These are phyloP conservation scores for Trachymyrmex septentrionalis DNA, from an alignment of 1,140 invertebrate species.

Conservation along the genomic window DNA sequence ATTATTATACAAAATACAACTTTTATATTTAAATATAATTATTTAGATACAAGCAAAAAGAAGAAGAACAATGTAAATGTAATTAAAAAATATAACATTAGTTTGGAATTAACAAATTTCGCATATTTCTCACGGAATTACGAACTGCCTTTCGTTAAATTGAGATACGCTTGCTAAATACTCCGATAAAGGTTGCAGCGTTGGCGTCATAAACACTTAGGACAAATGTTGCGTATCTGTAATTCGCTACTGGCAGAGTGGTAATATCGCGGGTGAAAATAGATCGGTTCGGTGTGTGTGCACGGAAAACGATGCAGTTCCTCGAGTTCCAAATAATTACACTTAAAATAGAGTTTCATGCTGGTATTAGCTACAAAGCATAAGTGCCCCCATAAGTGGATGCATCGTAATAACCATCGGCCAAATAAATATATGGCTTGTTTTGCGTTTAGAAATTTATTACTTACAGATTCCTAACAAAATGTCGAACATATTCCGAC, in stretches of 20 bases:
- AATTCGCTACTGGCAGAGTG: conserved; percentile 43
- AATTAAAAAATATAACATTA: not conserved
- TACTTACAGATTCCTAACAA: not conserved
- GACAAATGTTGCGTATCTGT: conserved; percentile 51
- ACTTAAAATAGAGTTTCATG: conserved; percentile 41
- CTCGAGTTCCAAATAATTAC: conserved; percentile 55
- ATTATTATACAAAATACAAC: not conserved
- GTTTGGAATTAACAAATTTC: not conserved
- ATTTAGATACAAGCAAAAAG: not conserved
- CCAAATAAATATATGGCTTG: conserved; percentile 13
- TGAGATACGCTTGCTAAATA: not conserved
- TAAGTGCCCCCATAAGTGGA: conserved; percentile 9
- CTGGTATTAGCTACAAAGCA: conserved; percentile 27
- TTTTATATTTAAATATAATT: conserved; percentile 1
- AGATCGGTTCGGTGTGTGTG: conserved; percentile 37
- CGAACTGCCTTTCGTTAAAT: not conserved
- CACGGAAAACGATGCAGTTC: conserved; percentile 25
- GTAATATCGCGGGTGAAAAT: conserved; percentile 55
- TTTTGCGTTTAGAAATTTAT: conserved; percentile 10
- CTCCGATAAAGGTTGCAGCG: not conserved
- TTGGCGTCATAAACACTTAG: conserved; percentile 27
- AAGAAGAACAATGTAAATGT: not conserved
- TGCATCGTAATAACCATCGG: not conserved
- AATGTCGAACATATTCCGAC: not conserved
- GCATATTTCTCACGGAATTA: not conserved